Conservation (phyloP, 2,888 invertebrate genomes). For the Oxytorus armatus region DNA sequence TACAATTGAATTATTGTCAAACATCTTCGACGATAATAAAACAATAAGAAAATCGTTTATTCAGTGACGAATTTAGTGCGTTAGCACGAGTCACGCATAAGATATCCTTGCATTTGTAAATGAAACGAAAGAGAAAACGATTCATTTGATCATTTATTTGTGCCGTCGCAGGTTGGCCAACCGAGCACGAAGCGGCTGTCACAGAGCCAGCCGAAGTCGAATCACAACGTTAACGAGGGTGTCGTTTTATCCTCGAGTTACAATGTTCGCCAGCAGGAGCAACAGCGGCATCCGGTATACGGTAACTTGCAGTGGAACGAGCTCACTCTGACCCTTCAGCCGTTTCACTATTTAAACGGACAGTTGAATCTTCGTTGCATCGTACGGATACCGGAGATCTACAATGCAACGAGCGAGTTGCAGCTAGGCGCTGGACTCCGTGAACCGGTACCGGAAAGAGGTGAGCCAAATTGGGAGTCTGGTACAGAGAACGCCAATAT, state of each 20-base stretch:
- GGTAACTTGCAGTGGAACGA: slow-evolving; percentile 86
- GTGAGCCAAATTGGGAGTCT: slow-evolving; percentile 84
- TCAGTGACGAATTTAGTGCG: too few relatives aligned
- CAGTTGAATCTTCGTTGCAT: slow-evolving; percentile 90
- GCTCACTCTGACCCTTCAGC: slow-evolving; percentile 86
- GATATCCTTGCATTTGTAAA: too few relatives aligned
- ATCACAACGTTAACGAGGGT: slow-evolving; percentile 65
- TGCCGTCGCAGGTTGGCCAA: slow-evolving; percentile 79
- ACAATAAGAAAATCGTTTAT: too few relatives aligned
- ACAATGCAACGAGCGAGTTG: slow-evolving; percentile 89
- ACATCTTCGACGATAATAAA: too few relatives aligned
- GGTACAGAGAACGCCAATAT: neutral
- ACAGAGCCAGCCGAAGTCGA: slow-evolving; percentile 71
- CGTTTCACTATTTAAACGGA: slow-evolving; percentile 87
- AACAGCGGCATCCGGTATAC: slow-evolving; percentile 47
- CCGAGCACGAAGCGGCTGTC: slow-evolving; percentile 72
- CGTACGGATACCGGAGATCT: slow-evolving; percentile 89
- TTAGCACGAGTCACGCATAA: too few relatives aligned
- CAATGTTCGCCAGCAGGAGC: slow-evolving; percentile 50
- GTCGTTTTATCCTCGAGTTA: slow-evolving; percentile 31
- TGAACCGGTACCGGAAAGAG: slow-evolving; percentile 92
- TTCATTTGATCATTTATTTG: slow-evolving; percentile 15
- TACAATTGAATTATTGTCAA: too few relatives aligned
- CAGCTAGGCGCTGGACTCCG: slow-evolving; percentile 90
- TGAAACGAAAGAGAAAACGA: neutral